Conservation (phyloP, 2,797 vertebrate species). For the Sphaeramia orbicularis region DNA sequence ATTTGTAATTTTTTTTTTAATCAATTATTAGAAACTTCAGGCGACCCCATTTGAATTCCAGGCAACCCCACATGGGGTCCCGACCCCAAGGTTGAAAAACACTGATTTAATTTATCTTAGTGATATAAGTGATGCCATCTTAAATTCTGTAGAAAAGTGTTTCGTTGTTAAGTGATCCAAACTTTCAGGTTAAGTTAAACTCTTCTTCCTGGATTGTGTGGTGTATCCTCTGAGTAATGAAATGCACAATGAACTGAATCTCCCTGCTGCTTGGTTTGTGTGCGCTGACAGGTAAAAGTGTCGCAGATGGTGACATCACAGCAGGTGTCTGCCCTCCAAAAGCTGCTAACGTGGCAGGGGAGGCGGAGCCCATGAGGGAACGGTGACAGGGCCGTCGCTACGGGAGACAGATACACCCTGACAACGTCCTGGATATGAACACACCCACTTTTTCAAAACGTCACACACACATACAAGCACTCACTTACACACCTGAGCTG, state of each 20-base stretch:
- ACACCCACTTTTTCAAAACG: conserved; percentile 39
- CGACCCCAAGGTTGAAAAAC: too few species aligned
- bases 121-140: background rate
- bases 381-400: conserved; percentile 35
- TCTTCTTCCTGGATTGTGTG: background rate
- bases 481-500: conserved; percentile 12
- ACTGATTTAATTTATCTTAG: too few species aligned
- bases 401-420: conserved; percentile 48
- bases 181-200: background rate
- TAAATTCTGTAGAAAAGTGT: too few species aligned
- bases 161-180: background rate
- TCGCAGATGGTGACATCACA: conserved; percentile 82
- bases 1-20: too few species aligned
- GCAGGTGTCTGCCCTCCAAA: conserved; percentile 68
- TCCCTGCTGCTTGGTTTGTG: background rate
- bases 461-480: conserved; percentile 3
- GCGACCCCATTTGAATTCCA: too few species aligned
- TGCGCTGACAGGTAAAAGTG: conserved; percentile 63
- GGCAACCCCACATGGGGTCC: too few species aligned
- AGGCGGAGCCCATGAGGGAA: conserved; percentile 34
- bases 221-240: too few species aligned
- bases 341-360: conserved; percentile 53
- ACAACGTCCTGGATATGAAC: conserved; percentile 46
- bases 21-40: too few species aligned
- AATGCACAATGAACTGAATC: too few species aligned